These are phyloP conservation scores for Prietella phreatophila DNA, from an alignment of 2,113 vertebrate species.

Conservation along the genomic window DNA sequence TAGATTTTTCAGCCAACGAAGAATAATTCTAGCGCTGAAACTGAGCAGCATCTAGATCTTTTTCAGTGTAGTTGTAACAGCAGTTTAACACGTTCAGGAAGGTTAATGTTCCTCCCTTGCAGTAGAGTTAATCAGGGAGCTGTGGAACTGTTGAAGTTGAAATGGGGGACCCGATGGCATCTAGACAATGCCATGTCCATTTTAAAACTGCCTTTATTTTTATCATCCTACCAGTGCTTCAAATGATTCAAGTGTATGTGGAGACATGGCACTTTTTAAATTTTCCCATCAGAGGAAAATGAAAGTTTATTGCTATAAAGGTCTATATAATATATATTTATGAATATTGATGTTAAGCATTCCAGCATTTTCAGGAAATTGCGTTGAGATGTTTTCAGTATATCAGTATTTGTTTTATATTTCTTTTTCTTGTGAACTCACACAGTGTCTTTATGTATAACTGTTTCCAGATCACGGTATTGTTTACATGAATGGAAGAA, in stretches of 20 bases:
- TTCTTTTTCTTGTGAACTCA: constrained; percentile 63
- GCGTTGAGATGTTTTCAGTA: constrained; percentile 56
- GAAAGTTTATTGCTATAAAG: constrained; percentile 62
- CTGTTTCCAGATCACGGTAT: constrained; percentile 72
- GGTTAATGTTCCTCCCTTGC: constrained; percentile 38
- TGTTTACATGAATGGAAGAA: constrained; percentile 73
- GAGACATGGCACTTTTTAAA: constrained; percentile 36
- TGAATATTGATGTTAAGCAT: constrained; percentile 72
- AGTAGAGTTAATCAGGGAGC: constrained; percentile 61
- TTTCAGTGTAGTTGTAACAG: constrained; percentile 9
- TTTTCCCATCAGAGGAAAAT: constrained; percentile 34
- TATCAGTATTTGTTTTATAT: constrained; percentile 60
- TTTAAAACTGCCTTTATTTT: constrained; percentile 67
- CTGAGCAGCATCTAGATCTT: not conserved
- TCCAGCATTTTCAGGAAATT: constrained; percentile 70
- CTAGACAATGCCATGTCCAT: constrained; percentile 52
- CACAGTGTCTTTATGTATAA: constrained; percentile 67
- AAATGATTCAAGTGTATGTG: constrained; percentile 46
- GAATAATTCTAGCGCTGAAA: not conserved
- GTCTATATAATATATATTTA: constrained; percentile 69
- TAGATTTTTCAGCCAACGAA: constrained; percentile 27
- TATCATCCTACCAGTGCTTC: constrained; percentile 67
- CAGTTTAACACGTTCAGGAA: constrained; percentile 17
- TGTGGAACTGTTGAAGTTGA: constrained; percentile 30
- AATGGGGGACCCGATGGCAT: constrained; percentile 48